phyloP scores from a whole-genome alignment of 2,888 invertebrate genomes.

The Philereme vetulata region DNA sequence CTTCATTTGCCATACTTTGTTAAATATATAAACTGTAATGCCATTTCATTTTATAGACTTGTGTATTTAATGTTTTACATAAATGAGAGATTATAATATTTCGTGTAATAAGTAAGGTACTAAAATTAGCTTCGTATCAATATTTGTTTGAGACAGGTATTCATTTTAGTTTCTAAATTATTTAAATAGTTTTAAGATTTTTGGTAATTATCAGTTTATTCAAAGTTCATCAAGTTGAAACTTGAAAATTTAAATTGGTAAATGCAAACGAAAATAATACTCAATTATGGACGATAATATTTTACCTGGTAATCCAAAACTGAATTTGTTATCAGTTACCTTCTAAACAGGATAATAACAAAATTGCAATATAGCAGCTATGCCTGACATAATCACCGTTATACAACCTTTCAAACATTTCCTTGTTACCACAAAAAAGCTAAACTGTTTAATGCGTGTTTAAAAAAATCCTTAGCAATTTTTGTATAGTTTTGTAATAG shows the following conservation, averaged over 20 bases:
- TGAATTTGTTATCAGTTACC: not conserved
- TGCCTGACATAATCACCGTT: too few relatives aligned
- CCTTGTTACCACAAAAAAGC: too few relatives aligned
- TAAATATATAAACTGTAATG: not conserved
- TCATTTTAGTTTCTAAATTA: constrained; percentile 11
- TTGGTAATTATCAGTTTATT: not conserved
- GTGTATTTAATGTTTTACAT: not conserved
- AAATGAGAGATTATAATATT: constrained; percentile 25
- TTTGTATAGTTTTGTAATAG: too few relatives aligned
- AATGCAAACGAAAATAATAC: constrained; percentile 8
- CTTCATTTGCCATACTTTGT: not conserved
- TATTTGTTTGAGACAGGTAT: constrained; percentile 30
- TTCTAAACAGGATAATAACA: not conserved
- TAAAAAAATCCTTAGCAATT: too few relatives aligned
- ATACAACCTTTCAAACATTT: too few relatives aligned
- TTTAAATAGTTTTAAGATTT: not conserved
- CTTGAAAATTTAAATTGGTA: constrained; percentile 3
- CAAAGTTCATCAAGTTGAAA: constrained; percentile 1
- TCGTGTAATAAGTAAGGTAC: constrained; percentile 9
- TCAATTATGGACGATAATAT: constrained; percentile 9
- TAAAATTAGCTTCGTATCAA: constrained; percentile 10
- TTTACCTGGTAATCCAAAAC: not conserved
- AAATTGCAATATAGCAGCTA: too few relatives aligned
- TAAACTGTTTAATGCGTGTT: too few relatives aligned
- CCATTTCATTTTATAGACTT: not conserved